Evolutionary conservation across 1,140 invertebrate species (phyloP).

Genomic region (Lordiphosa collinella): DNA sequence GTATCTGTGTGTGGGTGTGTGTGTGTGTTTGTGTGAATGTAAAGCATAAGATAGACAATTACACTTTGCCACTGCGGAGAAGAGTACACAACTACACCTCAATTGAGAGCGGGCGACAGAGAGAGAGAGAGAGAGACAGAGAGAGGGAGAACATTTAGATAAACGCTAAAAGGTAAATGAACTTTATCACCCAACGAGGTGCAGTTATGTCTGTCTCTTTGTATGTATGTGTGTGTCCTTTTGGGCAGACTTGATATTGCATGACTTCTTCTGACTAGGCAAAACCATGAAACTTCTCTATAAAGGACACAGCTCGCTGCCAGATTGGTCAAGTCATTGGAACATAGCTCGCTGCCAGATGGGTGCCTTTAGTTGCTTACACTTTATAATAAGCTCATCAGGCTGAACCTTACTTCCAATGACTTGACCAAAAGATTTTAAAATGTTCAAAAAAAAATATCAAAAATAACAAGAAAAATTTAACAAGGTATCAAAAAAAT

Average conservation of each 20-base stretch:
- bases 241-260: background rate
- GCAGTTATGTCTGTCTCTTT: constrained; percentile 28
- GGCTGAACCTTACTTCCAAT: too few relatives aligned
- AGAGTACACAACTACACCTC: constrained; percentile 1
- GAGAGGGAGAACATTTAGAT: constrained; percentile 48
- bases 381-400: too few relatives aligned
- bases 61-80: constrained; percentile 60
- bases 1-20: constrained; percentile 14
- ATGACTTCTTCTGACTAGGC: background rate
- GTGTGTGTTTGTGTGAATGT: constrained; percentile 34
- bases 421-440: too few relatives aligned
- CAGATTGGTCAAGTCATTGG: too few relatives aligned
- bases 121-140: constrained; percentile 11
- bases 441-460: too few relatives aligned
- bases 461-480: too few relatives aligned
- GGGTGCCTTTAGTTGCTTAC: too few relatives aligned
- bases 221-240: constrained; percentile 8
- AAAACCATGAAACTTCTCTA: background rate
- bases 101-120: constrained; percentile 4
- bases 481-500: too few relatives aligned
- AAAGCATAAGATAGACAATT: constrained; percentile 74
- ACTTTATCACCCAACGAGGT: constrained; percentile 66
- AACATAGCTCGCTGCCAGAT: too few relatives aligned
- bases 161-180: constrained; percentile 75
- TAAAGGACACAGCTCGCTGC: too few relatives aligned